Evolutionary conservation across 1,140 invertebrate genomes (phyloP).

Genomic region (Dysdera silvatica): DNA sequence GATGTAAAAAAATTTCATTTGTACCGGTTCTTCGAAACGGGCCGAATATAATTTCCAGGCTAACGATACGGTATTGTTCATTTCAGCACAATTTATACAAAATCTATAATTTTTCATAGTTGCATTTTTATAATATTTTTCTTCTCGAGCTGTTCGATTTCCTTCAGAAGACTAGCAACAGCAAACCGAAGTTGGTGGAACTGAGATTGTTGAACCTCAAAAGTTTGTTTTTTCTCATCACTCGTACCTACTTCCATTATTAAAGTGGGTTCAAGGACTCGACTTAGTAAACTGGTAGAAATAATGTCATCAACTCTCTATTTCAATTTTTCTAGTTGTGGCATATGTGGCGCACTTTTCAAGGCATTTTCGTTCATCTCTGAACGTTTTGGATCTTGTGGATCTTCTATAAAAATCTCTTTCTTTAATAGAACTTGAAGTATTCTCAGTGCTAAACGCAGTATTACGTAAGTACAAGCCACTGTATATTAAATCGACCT

Average conservation of each 20-base stretch:
- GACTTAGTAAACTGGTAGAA: slow-evolving; percentile 13
- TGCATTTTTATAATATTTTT: slow-evolving; percentile 18
- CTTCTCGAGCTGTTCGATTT: slow-evolving; percentile 25
- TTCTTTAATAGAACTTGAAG: no score
- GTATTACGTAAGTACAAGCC: no score
- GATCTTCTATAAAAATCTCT: no score
- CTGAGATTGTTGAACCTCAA: slow-evolving; percentile 27
- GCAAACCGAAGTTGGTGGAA: slow-evolving; percentile 24
- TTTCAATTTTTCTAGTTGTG: slow-evolving; percentile 4
- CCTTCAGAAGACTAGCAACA: slow-evolving; percentile 23
- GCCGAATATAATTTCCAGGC: no score
- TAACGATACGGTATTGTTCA: no score
- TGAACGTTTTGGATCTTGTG: no score
- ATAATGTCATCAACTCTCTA: slow-evolving; percentile 27
- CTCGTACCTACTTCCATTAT: slow-evolving; percentile 12
- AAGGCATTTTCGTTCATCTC: neutral
- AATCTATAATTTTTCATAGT: no score
- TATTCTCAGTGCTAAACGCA: no score
- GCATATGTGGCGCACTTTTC: slow-evolving; percentile 6
- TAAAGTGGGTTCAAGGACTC: slow-evolving; percentile 25
- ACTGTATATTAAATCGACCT: no score
- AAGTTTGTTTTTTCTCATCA: slow-evolving; percentile 15
- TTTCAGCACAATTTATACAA: no score
- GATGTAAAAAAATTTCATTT: no score
- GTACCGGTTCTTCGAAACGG: no score